Percentiles rank a stretch among this genome's conserved stretches.
Evolutionary conservation across 2,888 invertebrate genomes (phyloP).

Genomic region (Sabatieria punctata): DNA sequence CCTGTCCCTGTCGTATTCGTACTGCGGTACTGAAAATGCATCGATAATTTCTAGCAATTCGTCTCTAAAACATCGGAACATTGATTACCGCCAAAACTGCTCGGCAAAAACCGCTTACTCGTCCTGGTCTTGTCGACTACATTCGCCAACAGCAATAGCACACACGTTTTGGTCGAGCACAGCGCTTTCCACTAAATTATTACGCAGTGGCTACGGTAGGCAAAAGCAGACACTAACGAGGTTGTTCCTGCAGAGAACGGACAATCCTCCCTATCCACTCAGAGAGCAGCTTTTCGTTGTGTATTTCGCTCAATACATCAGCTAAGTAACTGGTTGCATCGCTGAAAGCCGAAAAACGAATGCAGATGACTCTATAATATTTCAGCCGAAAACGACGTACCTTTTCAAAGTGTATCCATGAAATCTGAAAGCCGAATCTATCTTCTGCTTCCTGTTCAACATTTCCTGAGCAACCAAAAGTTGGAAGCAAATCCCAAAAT

Average conservation of each 20-base stretch:
- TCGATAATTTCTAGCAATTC: constrained; percentile 1
- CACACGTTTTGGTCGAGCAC: not conserved
- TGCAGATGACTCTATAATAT: too few relatives aligned
- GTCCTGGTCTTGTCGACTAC: not conserved
- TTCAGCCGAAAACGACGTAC: too few relatives aligned
- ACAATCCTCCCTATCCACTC: not conserved
- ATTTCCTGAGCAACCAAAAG: too few relatives aligned
- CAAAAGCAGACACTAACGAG: too few relatives aligned
- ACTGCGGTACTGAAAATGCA: not conserved
- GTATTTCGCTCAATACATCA: not conserved
- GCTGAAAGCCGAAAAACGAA: not conserved
- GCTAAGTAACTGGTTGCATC: not conserved
- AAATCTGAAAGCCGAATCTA: too few relatives aligned
- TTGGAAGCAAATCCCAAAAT: too few relatives aligned
- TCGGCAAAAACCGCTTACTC: not conserved
- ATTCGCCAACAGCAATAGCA: not conserved
- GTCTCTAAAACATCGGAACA: too few relatives aligned
- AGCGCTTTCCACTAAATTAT: not conserved
- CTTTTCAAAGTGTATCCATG: too few relatives aligned
- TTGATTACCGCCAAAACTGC: too few relatives aligned
- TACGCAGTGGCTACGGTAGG: too few relatives aligned
- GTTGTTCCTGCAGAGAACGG: not conserved
- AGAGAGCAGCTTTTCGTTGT: not conserved
- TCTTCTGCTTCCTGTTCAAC: too few relatives aligned
- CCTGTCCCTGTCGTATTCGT: not conserved